Conservation (phyloP, 2,888 invertebrate genomes). For the Selenia dentaria region DNA sequence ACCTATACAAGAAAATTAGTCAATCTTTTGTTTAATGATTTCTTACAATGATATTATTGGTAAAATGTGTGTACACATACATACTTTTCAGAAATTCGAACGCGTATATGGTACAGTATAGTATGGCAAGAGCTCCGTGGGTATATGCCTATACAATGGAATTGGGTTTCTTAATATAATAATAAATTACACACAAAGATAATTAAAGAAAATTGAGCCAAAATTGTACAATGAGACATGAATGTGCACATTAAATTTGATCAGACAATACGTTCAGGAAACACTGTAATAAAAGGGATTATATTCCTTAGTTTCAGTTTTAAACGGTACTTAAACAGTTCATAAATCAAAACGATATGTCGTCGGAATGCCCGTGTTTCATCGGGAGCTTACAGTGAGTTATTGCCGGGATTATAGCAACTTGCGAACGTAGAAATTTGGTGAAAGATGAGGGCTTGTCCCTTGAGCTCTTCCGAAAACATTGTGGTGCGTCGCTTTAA, state of each 20-base stretch:
- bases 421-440: conserved; percentile 50
- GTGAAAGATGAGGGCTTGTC: neutral
- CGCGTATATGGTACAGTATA: too few relatives aligned
- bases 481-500: too few relatives aligned
- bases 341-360: conserved; percentile 80
- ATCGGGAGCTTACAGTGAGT: conserved; percentile 72
- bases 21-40: too few relatives aligned
- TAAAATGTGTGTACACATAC: too few relatives aligned
- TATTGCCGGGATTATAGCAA: conserved; percentile 67
- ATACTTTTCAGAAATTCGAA: too few relatives aligned
- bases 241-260: conserved; percentile 7
- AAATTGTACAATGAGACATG: neutral
- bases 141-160: too few relatives aligned
- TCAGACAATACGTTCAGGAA: conserved; percentile 15
- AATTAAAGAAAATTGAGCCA: too few relatives aligned
- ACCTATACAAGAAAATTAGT: too few relatives aligned
- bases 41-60: too few relatives aligned
- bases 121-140: too few relatives aligned
- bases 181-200: too few relatives aligned
- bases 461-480: conserved; percentile 4
- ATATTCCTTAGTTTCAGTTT: conserved; percentile 68
- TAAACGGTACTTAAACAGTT: conserved; percentile 76
- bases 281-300: conserved; percentile 43
- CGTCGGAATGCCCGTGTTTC: conserved; percentile 70
- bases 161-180: too few relatives aligned